phyloP scores from a whole-genome alignment of 1,140 invertebrate species.

The Gryllus bimaculatus region DNA sequence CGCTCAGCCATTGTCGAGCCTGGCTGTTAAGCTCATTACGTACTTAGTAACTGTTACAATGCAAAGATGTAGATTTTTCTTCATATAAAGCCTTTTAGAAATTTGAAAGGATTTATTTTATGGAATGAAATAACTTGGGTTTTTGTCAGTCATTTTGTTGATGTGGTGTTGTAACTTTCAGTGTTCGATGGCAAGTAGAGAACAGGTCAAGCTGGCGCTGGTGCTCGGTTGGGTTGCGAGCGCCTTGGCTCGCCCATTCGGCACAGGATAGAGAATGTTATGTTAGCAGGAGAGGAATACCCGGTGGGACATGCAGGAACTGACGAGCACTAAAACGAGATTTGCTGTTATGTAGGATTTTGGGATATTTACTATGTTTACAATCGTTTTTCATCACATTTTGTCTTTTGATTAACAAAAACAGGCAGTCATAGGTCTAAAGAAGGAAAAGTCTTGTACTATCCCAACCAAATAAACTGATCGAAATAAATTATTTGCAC shows the following conservation, averaged over 20 bases:
- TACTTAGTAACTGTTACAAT: no score
- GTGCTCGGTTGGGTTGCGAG: slow-evolving; percentile 45
- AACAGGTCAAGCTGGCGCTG: slow-evolving; percentile 36
- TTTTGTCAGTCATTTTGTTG: no score
- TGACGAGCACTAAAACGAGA: not conserved
- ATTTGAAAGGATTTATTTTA: no score
- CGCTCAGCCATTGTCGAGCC: no score
- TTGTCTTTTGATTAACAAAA: not conserved
- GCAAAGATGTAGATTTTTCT: no score
- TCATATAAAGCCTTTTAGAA: no score
- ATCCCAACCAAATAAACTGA: not conserved
- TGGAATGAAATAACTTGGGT: no score
- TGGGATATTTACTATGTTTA: not conserved
- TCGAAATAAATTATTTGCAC: no score
- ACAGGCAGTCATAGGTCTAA: not conserved
- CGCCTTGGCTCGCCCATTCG: slow-evolving; percentile 40
- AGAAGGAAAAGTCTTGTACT: not conserved
- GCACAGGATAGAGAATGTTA: slow-evolving; percentile 36
- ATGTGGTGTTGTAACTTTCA: not conserved
- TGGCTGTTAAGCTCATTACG: no score
- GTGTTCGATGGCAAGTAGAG: slow-evolving; percentile 19
- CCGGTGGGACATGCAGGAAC: slow-evolving; percentile 22
- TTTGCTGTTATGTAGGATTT: not conserved
- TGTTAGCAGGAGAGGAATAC: no score
- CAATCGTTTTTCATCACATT: not conserved